Base-by-base conservation (phyloP, 2,113 vertebrate species). In the Glareola pratincola region DNA sequence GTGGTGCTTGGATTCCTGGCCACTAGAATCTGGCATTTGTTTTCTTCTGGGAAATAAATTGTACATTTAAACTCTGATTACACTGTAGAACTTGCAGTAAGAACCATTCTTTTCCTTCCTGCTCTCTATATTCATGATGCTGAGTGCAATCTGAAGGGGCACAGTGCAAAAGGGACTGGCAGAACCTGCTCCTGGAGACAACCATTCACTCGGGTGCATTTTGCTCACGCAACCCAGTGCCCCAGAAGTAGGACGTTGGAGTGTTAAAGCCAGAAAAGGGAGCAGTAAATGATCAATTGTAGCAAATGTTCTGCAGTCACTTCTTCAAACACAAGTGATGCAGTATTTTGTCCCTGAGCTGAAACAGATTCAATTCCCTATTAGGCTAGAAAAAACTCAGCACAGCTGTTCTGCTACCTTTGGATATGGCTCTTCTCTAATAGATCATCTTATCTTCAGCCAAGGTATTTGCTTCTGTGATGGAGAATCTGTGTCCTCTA, bases 261-360 rank as follows among this genome's bases (percentile, higher is more conserved):
- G 84, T 59, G 66, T 82, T 92, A 81, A 57, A 90, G 57, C 57
- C 50, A 88, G 73, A 87, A 89, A 91, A 90, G 20, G 81, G 43
- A 87, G 81, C 69, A 62, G 62, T 92, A 97, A 89, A 85, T 81
- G 86, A 95, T 91, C 94, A 91, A 80, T 87, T 76, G 66, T 69
- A 90, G 81, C 87, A 94, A 95, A 85, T 87, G 93, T 71, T 92
- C 91, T 95, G 74, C 84, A 82, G 89, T 91, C 77, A 90, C 93
- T 92, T 92, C 91, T 91, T 94, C 96, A 95, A 96, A 90, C 53
- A 85, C 74, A 54, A 88, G 85, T 76, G 90, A 95, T 85, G 81
- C 78, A 82, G 69, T 82, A 90, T 90, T 94, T 90, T 79, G 85
- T 95, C 94, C 84, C 89, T 88, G 75, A 73, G 89, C 81, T 91